Evolutionary conservation across 2,113 vertebrate genomes (phyloP), one percentile per base, ranked within the genome.

Genomic region (Grammomys surdaster): DNA sequence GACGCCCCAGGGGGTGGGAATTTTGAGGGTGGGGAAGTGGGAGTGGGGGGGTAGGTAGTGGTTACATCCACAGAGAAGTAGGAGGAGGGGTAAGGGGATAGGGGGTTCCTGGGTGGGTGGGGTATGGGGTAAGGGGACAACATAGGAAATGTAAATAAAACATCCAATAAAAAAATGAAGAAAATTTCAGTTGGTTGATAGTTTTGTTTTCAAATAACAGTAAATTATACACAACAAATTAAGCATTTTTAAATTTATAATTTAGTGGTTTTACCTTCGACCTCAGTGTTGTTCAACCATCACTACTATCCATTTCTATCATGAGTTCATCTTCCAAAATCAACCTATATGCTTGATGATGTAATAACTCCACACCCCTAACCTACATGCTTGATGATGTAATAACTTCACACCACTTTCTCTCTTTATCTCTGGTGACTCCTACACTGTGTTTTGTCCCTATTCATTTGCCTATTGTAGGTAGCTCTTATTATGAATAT

Each of bases 391-490:
- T 16, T 84, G n/a, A 77, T 67, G 56, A n/a, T 72, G 40, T 9
- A 60, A 1, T 46, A 67, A 72, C n/a, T 87, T 4, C 2, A 4
- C 1, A 63, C 46, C 36, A 3, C 11, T 16, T 10, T 8, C 0
- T 28, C 11, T 3, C 33, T 48, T 8, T 54, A 46, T 6, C 13
- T 54, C 73, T 46, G 43, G 26, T 90, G 36, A 43, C 65, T 19
- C 63, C 36, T 36, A 77, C 33, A 6, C 36, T 20, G 33, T 31
- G 56, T 63, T 36, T 14, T 84, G 43, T 85, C 51, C 95, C 48
- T 94, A 28, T 91, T 60, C 54, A 88, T 89, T 60, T 89, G 17
- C 33, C 51, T 80, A 2, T 88, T 95, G 48, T 90, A 88, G 24
- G 54, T 40, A 75, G 13, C 40, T 91, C 9, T 60, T 36, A 4